Percentiles rank a stretch among this genome's conserved stretches.
These are phyloP conservation scores for Polypedilum vanderplanki DNA, from an alignment of 1,140 invertebrate genomes.

Conservation along the genomic window DNA sequence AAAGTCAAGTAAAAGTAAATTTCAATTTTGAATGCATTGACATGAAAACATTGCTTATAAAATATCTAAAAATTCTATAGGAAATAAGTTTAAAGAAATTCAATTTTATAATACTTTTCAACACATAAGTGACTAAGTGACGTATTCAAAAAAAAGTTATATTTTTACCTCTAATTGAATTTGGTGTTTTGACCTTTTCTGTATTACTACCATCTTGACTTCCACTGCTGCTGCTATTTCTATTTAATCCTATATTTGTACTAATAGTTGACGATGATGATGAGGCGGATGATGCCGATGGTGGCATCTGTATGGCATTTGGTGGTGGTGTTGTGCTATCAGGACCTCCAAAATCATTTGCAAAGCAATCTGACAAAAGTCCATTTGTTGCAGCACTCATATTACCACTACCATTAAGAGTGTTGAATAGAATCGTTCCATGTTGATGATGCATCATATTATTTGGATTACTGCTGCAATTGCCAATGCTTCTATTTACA, in stretches of 20 bases:
- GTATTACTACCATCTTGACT: constrained; percentile 33
- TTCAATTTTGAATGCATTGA: too few relatives aligned
- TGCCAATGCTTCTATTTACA: background rate
- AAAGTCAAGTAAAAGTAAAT: too few relatives aligned
- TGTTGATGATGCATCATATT: constrained; percentile 15
- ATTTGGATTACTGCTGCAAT: background rate
- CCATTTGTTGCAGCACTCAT: background rate
- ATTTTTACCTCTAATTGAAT: constrained; percentile 52
- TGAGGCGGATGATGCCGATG: constrained; percentile 27
- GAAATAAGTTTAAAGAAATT: too few relatives aligned
- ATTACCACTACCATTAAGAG: background rate
- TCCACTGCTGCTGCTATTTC: constrained; percentile 8
- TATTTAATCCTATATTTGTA: constrained; percentile 28
- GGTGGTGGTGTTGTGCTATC: constrained; percentile 32
- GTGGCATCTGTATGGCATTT: constrained; percentile 17
- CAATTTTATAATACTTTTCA: too few relatives aligned
- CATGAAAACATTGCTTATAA: too few relatives aligned
- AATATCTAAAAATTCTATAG: too few relatives aligned
- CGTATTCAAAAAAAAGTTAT: background rate
- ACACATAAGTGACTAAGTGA: too few relatives aligned
- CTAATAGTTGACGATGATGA: constrained; percentile 26
- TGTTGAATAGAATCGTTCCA: constrained; percentile 4
- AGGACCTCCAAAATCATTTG: constrained; percentile 24
- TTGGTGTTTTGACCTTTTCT: constrained; percentile 52
- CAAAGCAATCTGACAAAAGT: background rate